phyloP scores from a whole-genome alignment of 2,797 vertebrate genomes.

The Coluber constrictor region DNA sequence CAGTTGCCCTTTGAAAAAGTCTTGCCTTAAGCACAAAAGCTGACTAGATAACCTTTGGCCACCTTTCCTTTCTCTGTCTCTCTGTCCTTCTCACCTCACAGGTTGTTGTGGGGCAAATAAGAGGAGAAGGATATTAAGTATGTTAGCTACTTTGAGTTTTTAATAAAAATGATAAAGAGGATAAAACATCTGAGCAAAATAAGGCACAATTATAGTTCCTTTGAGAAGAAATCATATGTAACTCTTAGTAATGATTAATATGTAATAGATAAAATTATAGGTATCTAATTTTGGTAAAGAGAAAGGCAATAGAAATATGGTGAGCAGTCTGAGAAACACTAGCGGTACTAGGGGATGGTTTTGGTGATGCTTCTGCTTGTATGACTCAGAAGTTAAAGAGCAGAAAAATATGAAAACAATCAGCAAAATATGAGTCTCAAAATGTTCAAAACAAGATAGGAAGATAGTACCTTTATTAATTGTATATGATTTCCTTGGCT shows the following conservation, averaged over 20 bases:
- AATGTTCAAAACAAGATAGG: background rate
- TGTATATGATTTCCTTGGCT: background rate
- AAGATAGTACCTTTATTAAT: background rate
- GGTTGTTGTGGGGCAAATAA: background rate
- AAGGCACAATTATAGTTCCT: background rate
- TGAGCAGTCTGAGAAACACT: background rate
- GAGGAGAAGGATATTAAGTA: background rate
- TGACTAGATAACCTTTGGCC: background rate
- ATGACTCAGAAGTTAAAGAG: background rate
- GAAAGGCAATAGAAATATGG: background rate
- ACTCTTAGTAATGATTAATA: background rate
- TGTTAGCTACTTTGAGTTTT: background rate
- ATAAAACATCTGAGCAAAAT: background rate
- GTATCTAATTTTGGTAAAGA: background rate
- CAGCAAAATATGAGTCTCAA: background rate
- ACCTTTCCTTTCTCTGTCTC: background rate
- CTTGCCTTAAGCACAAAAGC: background rate
- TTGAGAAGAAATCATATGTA: background rate
- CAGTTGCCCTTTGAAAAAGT: background rate
- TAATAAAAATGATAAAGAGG: background rate
- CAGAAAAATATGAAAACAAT: background rate
- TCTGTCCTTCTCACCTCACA: background rate
- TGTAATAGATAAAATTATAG: background rate
- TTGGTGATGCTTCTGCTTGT: background rate
- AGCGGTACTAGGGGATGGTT: background rate